Percentiles rank a stretch among this genome's conserved stretches.
These are phyloP conservation scores for Agrypnus murinus DNA, from an alignment of 2,888 invertebrate genomes.

Conservation along the genomic window DNA sequence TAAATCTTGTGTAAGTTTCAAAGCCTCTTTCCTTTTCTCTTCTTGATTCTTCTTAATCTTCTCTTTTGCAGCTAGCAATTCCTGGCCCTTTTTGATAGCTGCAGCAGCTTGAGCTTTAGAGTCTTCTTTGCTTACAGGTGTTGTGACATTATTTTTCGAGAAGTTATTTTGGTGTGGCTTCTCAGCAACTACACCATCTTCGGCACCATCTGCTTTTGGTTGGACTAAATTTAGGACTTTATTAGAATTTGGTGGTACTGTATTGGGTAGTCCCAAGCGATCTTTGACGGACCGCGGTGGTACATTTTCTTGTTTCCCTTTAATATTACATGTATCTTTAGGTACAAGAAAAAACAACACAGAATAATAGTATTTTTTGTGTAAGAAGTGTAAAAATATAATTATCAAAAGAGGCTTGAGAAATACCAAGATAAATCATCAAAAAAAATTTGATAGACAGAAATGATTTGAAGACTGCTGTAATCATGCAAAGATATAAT, in stretches of 20 bases:
- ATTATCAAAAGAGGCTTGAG: no score
- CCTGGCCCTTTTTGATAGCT: constrained; percentile 75
- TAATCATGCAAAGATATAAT: no score
- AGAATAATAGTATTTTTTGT: no score
- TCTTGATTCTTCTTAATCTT: constrained; percentile 83
- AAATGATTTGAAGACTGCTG: no score
- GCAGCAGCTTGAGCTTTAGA: constrained; percentile 67
- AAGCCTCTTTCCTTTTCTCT: constrained; percentile 82
- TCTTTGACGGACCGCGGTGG: constrained; percentile 72
- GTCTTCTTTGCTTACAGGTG: constrained; percentile 61
- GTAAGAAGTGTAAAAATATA: no score
- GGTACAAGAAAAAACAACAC: no score
- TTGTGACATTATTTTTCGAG: constrained; percentile 49
- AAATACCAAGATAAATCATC: no score
- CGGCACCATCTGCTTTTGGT: constrained; percentile 66
- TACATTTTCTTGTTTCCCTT: constrained; percentile 79
- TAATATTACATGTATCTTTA: constrained; percentile 46
- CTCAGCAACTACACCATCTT: constrained; percentile 46
- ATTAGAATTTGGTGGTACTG: constrained; percentile 67
- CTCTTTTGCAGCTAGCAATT: constrained; percentile 77
- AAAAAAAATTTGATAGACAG: no score
- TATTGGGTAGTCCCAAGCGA: constrained; percentile 69
- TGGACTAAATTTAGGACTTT: constrained; percentile 71
- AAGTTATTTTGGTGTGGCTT: constrained; percentile 44
- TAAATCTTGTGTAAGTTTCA: constrained; percentile 86